A percentile compares a stretch with the other conserved stretches of the same genome.
phyloP scores from a whole-genome alignment of 2,113 vertebrate genomes.

The Ranitomeya imitator region DNA sequence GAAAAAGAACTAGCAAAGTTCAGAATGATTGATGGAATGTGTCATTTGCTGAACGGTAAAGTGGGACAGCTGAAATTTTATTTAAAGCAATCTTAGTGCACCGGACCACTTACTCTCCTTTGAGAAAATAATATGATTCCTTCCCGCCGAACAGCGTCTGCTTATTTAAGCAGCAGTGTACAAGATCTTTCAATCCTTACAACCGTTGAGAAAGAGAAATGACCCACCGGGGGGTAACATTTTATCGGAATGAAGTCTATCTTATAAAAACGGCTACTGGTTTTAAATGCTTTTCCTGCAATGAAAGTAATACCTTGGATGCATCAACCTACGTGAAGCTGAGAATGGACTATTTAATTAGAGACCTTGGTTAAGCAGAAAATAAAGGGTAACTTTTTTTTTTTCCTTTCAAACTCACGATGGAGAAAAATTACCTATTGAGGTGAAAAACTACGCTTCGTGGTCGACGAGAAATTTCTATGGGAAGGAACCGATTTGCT shows the following conservation, averaged over 20 bases:
- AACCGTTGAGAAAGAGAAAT: constrained; percentile 68
- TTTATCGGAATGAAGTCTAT: constrained; percentile 71
- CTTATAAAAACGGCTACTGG: constrained; percentile 67
- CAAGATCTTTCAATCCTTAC: constrained; percentile 70
- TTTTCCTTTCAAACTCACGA: constrained; percentile 42
- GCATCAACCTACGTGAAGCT: constrained; percentile 41
- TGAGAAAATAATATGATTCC: constrained; percentile 74
- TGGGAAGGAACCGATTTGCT: not conserved
- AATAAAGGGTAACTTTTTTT: constrained; percentile 52
- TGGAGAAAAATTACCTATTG: constrained; percentile 2
- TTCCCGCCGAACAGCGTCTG: constrained; percentile 68
- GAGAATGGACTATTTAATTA: constrained; percentile 47
- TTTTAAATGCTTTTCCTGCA: constrained; percentile 64
- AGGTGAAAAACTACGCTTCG: not conserved
- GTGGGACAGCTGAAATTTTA: constrained; percentile 70
- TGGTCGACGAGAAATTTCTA: not conserved
- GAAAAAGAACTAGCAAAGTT: not conserved
- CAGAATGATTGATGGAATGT: constrained; percentile 70
- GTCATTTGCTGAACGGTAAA: constrained; percentile 68
- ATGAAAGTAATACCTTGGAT: constrained; percentile 35
- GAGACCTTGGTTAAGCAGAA: constrained; percentile 39
- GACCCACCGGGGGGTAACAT: constrained; percentile 68
- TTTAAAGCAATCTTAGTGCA: constrained; percentile 70
- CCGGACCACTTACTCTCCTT: constrained; percentile 70
- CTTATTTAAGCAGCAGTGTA: constrained; percentile 72